A percentile compares a stretch with the other conserved stretches of the same genome.
phyloP scores from a whole-genome alignment of 2,888 invertebrate genomes.

The Leucophora obtusa region DNA sequence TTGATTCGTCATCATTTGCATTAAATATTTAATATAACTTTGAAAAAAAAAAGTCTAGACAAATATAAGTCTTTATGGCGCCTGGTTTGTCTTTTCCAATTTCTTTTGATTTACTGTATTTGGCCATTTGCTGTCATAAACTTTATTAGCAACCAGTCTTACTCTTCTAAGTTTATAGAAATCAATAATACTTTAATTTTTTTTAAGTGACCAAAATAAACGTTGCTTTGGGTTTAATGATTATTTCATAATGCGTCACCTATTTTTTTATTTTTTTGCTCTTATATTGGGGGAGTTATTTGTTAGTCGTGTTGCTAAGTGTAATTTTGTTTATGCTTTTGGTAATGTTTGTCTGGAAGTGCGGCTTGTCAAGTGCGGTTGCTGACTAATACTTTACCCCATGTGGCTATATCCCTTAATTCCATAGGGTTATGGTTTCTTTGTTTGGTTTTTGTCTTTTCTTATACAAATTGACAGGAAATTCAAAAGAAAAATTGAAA shows the following conservation, averaged over 20 bases:
- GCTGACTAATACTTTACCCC: constrained; percentile 63
- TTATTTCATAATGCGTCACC: not conserved
- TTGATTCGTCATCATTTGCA: not conserved
- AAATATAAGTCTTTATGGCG: constrained; percentile 6
- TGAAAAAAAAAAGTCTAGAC: constrained; percentile 6
- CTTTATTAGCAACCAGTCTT: constrained; percentile 8
- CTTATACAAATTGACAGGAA: constrained; percentile 39
- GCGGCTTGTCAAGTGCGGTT: constrained; percentile 24
- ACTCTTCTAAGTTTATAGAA: not conserved
- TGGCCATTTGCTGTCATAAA: not conserved
- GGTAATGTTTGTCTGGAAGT: constrained; percentile 14
- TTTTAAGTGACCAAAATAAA: not conserved
- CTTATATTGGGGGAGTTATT: not conserved
- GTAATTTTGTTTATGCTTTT: not conserved
- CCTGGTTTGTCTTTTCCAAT: not conserved
- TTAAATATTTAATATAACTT: constrained; percentile 2
- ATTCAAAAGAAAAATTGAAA: constrained; percentile 32
- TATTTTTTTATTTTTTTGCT: not conserved
- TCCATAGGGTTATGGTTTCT: constrained; percentile 49
- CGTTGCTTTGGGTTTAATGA: not conserved
- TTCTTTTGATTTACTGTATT: not conserved
- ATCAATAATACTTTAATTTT: not conserved
- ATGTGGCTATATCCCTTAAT: constrained; percentile 61
- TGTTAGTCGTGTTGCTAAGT: not conserved
- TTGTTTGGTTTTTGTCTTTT: constrained; percentile 30